phyloP scores from a whole-genome alignment of 2,797 vertebrate species.

The Fistularia commersonii region DNA sequence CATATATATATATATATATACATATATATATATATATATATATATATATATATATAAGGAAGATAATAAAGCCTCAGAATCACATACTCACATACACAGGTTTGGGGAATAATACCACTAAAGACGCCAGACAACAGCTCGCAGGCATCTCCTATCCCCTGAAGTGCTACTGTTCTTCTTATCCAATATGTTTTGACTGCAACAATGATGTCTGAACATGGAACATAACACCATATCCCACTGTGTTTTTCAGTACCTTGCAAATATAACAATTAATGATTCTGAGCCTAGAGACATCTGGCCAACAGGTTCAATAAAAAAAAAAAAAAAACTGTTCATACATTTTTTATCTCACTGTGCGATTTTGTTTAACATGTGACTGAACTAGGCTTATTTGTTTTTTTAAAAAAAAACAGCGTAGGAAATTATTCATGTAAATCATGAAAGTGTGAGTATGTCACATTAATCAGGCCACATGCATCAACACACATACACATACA shows the following conservation, averaged over 20 bases:
- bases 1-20: not conserved
- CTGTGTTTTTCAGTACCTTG: slow-evolving; percentile 54
- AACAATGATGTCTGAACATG: slow-evolving; percentile 61
- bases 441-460: not conserved
- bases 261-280: slow-evolving; percentile 67
- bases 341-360: no score
- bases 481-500: not conserved
- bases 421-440: not conserved
- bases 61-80: no score
- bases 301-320: slow-evolving; percentile 51
- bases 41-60: not conserved
- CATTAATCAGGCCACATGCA: not conserved
- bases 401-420: not conserved
- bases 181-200: slow-evolving; percentile 75
- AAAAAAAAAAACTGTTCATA: slow-evolving; percentile 3
- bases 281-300: slow-evolving; percentile 60
- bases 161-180: slow-evolving; percentile 65
- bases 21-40: not conserved
- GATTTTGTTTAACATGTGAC: no score
- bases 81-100: slow-evolving; percentile 31
- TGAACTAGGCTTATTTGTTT: no score
- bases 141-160: slow-evolving; percentile 66
- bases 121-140: slow-evolving; percentile 67
- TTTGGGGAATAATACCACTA: slow-evolving; percentile 52
- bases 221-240: slow-evolving; percentile 61